Percentiles rank a stretch among this genome's conserved stretches.
These are phyloP conservation scores for Hirtodrosophila trivittata DNA, from an alignment of 2,888 invertebrate species.

Conservation along the genomic window DNA sequence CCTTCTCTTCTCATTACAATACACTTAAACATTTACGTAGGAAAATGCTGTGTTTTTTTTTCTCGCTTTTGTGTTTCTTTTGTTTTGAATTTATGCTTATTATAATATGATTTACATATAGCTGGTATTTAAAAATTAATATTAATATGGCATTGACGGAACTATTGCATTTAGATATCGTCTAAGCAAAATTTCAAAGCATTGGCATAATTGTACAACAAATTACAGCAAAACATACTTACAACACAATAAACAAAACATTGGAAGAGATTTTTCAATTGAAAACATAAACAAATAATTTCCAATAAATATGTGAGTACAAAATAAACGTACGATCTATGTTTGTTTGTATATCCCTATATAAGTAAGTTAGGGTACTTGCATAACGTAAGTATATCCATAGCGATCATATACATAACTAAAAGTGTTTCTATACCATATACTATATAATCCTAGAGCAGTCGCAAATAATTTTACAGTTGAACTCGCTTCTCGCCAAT, in stretches of 20 bases:
- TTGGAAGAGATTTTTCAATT: constrained; percentile 63
- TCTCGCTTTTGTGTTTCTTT: constrained; percentile 19
- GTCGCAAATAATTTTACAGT: constrained; percentile 75
- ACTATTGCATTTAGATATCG: constrained; percentile 59
- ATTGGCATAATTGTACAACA: constrained; percentile 63
- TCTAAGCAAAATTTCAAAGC: constrained; percentile 63
- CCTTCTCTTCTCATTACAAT: constrained; percentile 59
- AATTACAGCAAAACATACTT: constrained; percentile 62
- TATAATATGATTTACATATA: constrained; percentile 18
- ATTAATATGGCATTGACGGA: constrained; percentile 79
- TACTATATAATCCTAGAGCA: constrained; percentile 68
- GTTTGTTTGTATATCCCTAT: constrained; percentile 10
- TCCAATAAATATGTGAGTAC: constrained; percentile 67
- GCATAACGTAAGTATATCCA: constrained; percentile 19
- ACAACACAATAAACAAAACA: constrained; percentile 52
- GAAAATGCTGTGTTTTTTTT: constrained; percentile 60
- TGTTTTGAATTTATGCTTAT: constrained; percentile 25
- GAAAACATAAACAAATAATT: constrained; percentile 61
- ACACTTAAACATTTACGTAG: constrained; percentile 54
- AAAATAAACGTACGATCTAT: constrained; percentile 51
- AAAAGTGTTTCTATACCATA: constrained; percentile 57
- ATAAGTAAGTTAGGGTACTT: constrained; percentile 18
- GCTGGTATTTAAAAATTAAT: constrained; percentile 52
- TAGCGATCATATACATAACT: constrained; percentile 63
- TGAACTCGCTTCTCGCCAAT: constrained; percentile 45